Evolutionary conservation across 2,888 invertebrate species (phyloP), one percentile per base, ranked within the genome.

Genomic region (Drosophila lutescens): DNA sequence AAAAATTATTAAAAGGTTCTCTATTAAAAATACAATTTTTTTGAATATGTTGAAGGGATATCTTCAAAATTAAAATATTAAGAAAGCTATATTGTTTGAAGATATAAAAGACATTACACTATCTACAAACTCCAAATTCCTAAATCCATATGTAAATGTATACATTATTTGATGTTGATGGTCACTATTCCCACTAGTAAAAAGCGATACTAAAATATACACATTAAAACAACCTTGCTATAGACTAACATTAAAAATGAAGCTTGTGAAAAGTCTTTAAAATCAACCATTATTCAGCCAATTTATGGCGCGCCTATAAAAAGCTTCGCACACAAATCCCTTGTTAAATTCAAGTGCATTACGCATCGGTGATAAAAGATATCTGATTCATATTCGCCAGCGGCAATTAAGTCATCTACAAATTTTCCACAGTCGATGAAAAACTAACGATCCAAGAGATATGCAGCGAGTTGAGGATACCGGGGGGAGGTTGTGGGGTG

Each of bases 341-440:
- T 23, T 1, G 13, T 26, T n/a, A 43, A 56, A 56, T 41, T 34
- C 34, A 62, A 26, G 10, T 8, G 13, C 40, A 47, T 61, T 32
- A 47, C 30, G 66, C 46, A 36, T 40, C 32, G 34, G 47, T 10
- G 34, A 66, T 67, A 67, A 65, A 53, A 44, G 15, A 13, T 46
- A 65, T 66, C 46, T 53, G 54, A 66, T 66, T 65, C 40, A 53
- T 46, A 65, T 47, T 36, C 38, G 54, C 54, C 46, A 34, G 32
- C 38, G 66, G 67, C 67, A 62, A 63, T 63, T 66, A 55, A 54
- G 67, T 40, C 40, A 66, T 66, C 54, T 32, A 40, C 46, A 47
- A 66, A 51, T 46, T 62, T 61, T 32, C 38, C 63, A 50, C 36
- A 38, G 32, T n/a, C 67, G 34, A 41, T 62, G 38, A 65, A 47